Conservation (phyloP, 2,888 invertebrate species). For the Frankliniella intonsa region DNA sequence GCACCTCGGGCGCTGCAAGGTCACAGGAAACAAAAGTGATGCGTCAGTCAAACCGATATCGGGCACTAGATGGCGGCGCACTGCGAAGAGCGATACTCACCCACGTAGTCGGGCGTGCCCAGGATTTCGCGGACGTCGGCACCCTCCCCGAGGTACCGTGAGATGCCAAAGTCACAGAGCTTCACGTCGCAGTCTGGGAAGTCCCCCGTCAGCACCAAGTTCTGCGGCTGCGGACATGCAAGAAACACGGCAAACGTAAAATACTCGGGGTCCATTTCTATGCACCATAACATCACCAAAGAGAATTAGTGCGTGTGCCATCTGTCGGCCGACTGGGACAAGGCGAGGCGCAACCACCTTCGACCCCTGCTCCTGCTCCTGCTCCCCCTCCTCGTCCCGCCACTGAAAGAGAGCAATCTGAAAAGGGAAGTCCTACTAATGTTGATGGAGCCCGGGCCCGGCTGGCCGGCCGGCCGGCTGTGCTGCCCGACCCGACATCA, state of each 20-base stretch:
- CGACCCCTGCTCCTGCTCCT: background rate
- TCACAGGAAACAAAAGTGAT: constrained; percentile 30
- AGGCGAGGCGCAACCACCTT: background rate
- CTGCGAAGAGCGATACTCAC: constrained; percentile 45
- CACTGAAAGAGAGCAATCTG: no score
- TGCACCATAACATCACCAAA: no score
- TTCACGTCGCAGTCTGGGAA: constrained; percentile 57
- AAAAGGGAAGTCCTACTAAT: no score
- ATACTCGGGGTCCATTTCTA: background rate
- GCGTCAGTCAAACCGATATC: no score
- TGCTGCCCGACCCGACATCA: background rate
- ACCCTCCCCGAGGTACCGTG: constrained; percentile 56
- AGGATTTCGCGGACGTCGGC: constrained; percentile 62
- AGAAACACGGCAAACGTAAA: background rate
- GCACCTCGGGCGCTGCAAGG: constrained; percentile 79
- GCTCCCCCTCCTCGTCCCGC: background rate
- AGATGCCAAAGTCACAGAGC: constrained; percentile 59
- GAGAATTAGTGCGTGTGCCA: background rate
- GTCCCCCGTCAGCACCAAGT: constrained; percentile 57
- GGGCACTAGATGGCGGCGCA: background rate
- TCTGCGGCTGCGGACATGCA: constrained; percentile 55
- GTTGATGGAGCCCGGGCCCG: background rate
- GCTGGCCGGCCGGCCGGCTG: background rate
- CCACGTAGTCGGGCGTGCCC: constrained; percentile 65
- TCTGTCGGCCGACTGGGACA: background rate